phyloP scores from a whole-genome alignment of 2,888 invertebrate genomes.

The Anthophora plumipes region DNA sequence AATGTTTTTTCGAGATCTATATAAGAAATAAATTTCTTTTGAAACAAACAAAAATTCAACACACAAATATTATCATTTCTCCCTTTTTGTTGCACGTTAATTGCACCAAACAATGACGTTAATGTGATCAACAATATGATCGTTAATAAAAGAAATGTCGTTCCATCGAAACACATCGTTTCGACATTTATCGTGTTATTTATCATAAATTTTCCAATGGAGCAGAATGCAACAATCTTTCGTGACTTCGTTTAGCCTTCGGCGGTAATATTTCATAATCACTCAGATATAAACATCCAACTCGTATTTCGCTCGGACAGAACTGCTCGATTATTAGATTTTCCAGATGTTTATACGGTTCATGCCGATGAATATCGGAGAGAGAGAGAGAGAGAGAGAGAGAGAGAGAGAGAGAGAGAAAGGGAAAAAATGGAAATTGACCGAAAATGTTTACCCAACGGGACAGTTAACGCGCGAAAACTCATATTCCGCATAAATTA shows the following conservation, averaged over 20 bases:
- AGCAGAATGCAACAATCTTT: background rate
- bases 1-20: no score
- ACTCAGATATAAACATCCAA: slow-evolving; percentile 18
- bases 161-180: background rate
- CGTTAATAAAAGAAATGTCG: background rate
- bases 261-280: slow-evolving; percentile 35
- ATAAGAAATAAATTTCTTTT: no score
- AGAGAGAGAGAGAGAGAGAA: no score
- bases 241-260: slow-evolving; percentile 27
- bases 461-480: background rate
- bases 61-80: no score
- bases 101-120: background rate
- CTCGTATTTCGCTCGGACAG: slow-evolving; percentile 28
- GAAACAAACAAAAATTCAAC: no score
- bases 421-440: background rate
- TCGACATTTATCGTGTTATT: slow-evolving; percentile 19
- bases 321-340: slow-evolving; percentile 35
- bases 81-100: no score
- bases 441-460: no score
- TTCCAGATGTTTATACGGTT: slow-evolving; percentile 6
- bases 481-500: no score
- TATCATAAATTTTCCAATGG: slow-evolving; percentile 10
- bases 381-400: background rate
- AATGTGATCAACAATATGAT: background rate
- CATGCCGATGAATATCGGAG: background rate